Evolutionary conservation across 2,113 vertebrate genomes (phyloP).

Genomic region (Poeciliopsis turrubarensis): DNA sequence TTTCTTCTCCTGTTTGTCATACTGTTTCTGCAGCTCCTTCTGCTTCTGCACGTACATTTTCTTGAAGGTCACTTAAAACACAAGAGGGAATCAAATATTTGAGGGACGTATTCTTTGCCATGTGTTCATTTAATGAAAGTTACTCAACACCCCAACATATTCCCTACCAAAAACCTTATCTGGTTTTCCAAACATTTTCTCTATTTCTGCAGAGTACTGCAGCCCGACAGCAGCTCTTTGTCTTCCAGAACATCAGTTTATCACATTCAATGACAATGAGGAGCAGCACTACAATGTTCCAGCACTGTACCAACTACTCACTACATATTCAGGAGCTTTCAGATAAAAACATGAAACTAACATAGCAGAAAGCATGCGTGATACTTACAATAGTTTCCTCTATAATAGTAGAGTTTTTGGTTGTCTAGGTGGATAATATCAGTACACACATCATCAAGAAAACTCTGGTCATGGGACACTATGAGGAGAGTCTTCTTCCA

Average conservation of each 20-base stretch:
- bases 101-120: neutral
- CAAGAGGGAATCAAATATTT: neutral
- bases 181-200: neutral
- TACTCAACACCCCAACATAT: neutral
- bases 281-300: no score
- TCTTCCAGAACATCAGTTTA: no score
- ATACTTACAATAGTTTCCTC: constrained; percentile 90
- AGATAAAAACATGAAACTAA: neutral
- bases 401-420: constrained; percentile 91
- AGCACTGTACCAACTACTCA: no score
- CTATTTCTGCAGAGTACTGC: no score
- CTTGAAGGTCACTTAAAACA: constrained; percentile 87
- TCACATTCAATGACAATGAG: no score
- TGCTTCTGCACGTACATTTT: constrained; percentile 96
- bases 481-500: constrained; percentile 94
- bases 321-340: neutral
- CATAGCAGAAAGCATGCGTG: neutral
- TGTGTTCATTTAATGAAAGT: neutral
- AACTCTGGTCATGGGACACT: constrained; percentile 94
- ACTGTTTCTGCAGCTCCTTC: constrained; percentile 90
- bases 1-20: constrained; percentile 93
- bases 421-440: constrained; percentile 90
- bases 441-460: constrained; percentile 92
- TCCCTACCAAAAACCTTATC: no score
- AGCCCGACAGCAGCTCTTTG: no score